Percentiles rank a stretch among this genome's conserved stretches.
Evolutionary conservation across 2,888 invertebrate species (phyloP).

Genomic region (Harpagoxenus sublaevis): DNA sequence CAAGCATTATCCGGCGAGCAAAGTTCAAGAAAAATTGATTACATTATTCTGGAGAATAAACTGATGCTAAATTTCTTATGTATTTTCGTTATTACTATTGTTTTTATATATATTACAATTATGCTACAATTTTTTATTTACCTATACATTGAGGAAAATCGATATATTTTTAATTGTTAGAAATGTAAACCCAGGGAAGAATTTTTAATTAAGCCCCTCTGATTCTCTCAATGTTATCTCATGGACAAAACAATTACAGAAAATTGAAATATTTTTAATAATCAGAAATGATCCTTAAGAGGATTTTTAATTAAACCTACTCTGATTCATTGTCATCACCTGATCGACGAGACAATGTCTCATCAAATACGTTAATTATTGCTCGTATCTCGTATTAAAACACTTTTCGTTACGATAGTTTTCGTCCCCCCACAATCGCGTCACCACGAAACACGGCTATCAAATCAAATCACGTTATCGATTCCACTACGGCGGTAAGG

Average conservation of each 20-base stretch:
- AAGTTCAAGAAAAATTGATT: not conserved
- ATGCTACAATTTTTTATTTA: not conserved
- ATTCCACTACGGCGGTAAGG: conserved; percentile 46
- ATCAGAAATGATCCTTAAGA: not conserved
- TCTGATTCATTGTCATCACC: not conserved
- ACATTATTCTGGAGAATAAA: not conserved
- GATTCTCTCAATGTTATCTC: not conserved
- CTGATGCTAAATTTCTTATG: not conserved
- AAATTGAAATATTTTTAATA: conserved; percentile 2
- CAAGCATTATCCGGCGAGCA: not conserved
- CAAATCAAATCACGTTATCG: conserved; percentile 58
- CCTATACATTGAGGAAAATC: not conserved
- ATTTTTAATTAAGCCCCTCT: not conserved
- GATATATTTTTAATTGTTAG: not conserved
- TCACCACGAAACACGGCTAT: conserved; percentile 24
- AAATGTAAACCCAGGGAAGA: not conserved
- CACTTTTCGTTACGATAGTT: not conserved
- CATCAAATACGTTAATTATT: not conserved
- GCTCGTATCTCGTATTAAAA: not conserved
- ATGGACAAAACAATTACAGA: not conserved
- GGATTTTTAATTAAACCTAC: not conserved
- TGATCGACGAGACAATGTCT: not conserved
- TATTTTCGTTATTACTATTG: not conserved
- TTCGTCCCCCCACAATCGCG: not conserved
- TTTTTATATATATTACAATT: not conserved